Evolutionary conservation across 1,140 invertebrate species (phyloP).

Genomic region (Drosophila yakuba): DNA sequence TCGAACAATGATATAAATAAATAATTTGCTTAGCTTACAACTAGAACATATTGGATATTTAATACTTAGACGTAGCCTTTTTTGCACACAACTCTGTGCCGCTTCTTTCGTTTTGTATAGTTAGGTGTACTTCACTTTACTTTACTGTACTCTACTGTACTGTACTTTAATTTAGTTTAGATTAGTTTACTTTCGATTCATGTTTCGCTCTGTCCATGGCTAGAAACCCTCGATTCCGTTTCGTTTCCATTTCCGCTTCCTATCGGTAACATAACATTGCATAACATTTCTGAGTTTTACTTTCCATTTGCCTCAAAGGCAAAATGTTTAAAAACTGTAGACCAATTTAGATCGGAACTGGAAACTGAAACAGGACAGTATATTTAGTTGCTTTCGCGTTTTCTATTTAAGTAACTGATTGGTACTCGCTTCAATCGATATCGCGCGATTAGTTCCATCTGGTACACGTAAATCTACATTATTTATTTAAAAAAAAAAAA

Average conservation of each 20-base stretch:
- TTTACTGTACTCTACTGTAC: neutral
- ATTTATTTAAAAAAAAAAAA: constrained; percentile 34
- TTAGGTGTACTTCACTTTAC: constrained; percentile 16
- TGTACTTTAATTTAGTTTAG: constrained; percentile 13
- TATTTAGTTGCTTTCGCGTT: constrained; percentile 3
- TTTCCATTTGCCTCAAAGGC: neutral
- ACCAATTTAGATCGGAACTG: constrained; percentile 1
- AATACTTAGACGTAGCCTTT: constrained; percentile 80
- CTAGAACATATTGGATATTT: constrained; percentile 80
- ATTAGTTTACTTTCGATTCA: constrained; percentile 41
- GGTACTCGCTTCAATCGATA: constrained; percentile 15
- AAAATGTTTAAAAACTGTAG: neutral
- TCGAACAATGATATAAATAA: constrained; percentile 54
- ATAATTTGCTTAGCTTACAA: constrained; percentile 75
- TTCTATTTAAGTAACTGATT: constrained; percentile 66
- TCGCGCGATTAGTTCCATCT: constrained; percentile 1
- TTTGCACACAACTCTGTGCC: constrained; percentile 42
- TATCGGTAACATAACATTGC: neutral
- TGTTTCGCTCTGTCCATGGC: constrained; percentile 38
- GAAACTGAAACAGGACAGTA: constrained; percentile 10
- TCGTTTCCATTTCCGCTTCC: constrained; percentile 13
- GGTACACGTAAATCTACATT: constrained; percentile 21
- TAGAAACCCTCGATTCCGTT: constrained; percentile 7
- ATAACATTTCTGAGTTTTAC: neutral
- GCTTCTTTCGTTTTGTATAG: constrained; percentile 6